Base-by-base conservation (phyloP, 2,113 vertebrate species). In the Bubo bubo region DNA sequence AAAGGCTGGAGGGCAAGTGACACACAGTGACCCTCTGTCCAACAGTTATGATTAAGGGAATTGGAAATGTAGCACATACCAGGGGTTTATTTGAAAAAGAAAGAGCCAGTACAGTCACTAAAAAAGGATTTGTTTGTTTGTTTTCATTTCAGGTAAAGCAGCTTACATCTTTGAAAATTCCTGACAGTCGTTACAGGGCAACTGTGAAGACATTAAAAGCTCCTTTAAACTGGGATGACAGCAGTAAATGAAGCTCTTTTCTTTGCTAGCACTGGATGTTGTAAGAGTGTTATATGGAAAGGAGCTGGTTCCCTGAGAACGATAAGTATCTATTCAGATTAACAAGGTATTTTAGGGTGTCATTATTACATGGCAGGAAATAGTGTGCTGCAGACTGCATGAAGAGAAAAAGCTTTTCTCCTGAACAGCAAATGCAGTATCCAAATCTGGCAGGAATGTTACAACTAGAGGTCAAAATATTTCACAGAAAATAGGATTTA, bases 101-200 rank as follows among this genome's bases (percentile, higher is more conserved):
- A 1, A 5, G 34, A 80, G 32, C 16, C 1, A 0, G 27, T 18
- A 70, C 93, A 85, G 22, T 72, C 27, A 55, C 9, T 56, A 37
- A 74, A 94, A 88, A 73, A 43, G 9, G 11, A 75, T 82, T 82
- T 56, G 8, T 47, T 30, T 72, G 9, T 68, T 88, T 94, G 73
- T 75, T 88, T 95, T 82, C 27, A 83, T 37, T 83, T 64, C 86
- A 95, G 62, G 53, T 80, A 93, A 93, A 88, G 35, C 32, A 93
- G 39, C 5, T 83, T 59, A 60, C 7, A 28, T 30, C 53, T 94
- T 77, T 95, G 63, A 81, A 79, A 88, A 82, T 34, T 53, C 20
- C 55, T 52, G 10, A 90, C 39, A 64, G 50, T 56, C 41, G 83
- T 96, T 63, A 49, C 1, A 85, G 39, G 49, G 16, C 43, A 87